These are phyloP conservation scores for Xiphorhynchus erythropygius DNA, from an alignment of 2,797 vertebrate species.

Conservation along the genomic window DNA sequence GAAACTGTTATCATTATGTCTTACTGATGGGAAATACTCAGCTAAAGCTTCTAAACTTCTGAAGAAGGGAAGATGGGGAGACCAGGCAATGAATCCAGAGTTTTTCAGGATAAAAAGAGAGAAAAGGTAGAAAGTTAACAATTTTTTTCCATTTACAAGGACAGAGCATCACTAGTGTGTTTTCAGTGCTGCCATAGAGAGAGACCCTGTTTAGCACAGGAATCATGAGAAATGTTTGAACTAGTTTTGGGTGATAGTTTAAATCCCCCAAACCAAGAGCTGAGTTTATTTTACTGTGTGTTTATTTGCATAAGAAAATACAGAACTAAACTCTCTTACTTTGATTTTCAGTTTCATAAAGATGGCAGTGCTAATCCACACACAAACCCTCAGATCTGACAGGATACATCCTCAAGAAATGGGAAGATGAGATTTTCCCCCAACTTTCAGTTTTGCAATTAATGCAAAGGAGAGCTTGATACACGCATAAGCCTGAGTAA, in stretches of 20 bases:
- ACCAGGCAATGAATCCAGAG: neutral
- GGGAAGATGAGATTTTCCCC: neutral
- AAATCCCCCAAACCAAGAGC: neutral
- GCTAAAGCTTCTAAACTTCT: neutral
- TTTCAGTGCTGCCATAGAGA: neutral
- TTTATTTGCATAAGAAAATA: neutral
- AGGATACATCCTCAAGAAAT: neutral
- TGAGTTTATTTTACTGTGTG: neutral
- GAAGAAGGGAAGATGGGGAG: neutral
- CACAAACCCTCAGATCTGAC: neutral
- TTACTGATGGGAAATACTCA: neutral
- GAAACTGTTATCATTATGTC: neutral
- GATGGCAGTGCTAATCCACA: neutral
- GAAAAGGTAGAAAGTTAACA: neutral
- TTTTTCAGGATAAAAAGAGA: neutral
- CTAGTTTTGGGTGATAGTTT: neutral
- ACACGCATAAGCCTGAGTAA: neutral
- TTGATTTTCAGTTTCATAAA: neutral
- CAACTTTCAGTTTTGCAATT: neutral
- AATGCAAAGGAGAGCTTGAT: neutral
- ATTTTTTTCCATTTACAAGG: neutral
- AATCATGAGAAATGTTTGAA: neutral
- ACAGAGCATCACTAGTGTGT: accelerated
- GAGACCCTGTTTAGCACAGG: neutral
- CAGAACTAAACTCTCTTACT: neutral